Conservation (phyloP, 2,888 invertebrate species). For the Lumbricus terrestris region DNA sequence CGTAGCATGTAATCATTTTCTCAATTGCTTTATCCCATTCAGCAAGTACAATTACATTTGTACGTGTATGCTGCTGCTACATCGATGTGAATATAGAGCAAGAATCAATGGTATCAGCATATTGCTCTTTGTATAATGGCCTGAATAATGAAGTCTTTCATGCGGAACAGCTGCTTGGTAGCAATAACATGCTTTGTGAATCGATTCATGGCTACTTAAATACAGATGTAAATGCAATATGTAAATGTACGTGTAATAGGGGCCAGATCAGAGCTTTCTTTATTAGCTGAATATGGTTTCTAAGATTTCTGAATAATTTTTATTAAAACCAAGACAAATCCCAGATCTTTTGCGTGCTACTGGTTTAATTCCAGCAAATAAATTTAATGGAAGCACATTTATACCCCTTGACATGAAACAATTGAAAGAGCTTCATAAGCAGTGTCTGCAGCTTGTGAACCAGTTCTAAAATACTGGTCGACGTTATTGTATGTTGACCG, state of each 20-base stretch:
- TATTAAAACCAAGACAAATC: no score
- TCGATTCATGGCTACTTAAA: no score
- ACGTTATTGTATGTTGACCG: not conserved
- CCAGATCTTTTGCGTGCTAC: not conserved
- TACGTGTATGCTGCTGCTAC: no score
- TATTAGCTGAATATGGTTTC: no score
- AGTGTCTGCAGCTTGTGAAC: not conserved
- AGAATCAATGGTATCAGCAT: not conserved
- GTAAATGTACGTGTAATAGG: no score
- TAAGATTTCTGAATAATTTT: no score
- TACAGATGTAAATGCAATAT: no score
- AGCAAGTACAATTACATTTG: no score
- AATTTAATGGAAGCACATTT: not conserved
- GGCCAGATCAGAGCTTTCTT: no score
- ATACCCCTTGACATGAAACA: not conserved
- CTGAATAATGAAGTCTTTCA: not conserved
- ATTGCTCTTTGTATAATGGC: not conserved
- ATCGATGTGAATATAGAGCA: no score
- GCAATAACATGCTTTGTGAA: no score
- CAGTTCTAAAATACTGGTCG: not conserved
- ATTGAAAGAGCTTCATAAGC: no score
- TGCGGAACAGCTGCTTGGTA: not conserved
- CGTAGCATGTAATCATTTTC: not conserved
- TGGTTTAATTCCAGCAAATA: not conserved
- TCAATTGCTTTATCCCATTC: not conserved